Conservation (phyloP, 2,113 vertebrate species). For the Chloropsis cyanopogon region DNA sequence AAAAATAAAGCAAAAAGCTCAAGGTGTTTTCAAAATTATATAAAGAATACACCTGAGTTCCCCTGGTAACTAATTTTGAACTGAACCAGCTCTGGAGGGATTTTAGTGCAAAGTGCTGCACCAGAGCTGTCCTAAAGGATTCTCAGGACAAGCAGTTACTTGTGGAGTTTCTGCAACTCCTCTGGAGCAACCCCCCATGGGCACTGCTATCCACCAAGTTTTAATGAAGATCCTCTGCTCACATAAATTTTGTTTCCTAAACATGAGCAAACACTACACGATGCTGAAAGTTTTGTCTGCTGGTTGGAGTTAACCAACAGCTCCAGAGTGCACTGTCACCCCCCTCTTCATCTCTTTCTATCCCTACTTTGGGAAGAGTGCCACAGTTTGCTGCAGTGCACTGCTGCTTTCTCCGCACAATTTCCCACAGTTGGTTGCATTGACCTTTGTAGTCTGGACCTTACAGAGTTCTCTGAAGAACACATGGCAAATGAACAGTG, state of each 20-base stretch:
- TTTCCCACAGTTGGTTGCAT: rapidly evolving
- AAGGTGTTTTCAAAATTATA: background rate
- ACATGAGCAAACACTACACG: rapidly evolving
- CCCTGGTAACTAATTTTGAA: background rate
- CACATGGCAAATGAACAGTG: background rate
- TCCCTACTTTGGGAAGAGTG: background rate
- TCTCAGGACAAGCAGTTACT: background rate
- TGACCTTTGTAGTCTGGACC: background rate
- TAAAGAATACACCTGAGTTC: rapidly evolving
- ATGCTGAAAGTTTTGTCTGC: rapidly evolving
- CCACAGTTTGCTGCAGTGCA: background rate
- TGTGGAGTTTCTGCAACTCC: background rate
- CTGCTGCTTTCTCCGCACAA: background rate
- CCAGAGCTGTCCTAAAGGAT: background rate
- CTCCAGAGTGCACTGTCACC: rapidly evolving
- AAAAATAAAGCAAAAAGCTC: background rate
- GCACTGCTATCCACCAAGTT: background rate
- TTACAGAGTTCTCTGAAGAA: background rate
- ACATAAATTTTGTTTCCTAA: background rate
- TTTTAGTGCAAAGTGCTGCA: background rate
- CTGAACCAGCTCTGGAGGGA: background rate
- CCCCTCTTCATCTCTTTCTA: too few species aligned
- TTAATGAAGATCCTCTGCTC: background rate
- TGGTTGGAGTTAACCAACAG: background rate
- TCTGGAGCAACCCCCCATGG: background rate